phyloP scores from a whole-genome alignment of 1,140 invertebrate species.

The Drosophila parabipectinata region DNA sequence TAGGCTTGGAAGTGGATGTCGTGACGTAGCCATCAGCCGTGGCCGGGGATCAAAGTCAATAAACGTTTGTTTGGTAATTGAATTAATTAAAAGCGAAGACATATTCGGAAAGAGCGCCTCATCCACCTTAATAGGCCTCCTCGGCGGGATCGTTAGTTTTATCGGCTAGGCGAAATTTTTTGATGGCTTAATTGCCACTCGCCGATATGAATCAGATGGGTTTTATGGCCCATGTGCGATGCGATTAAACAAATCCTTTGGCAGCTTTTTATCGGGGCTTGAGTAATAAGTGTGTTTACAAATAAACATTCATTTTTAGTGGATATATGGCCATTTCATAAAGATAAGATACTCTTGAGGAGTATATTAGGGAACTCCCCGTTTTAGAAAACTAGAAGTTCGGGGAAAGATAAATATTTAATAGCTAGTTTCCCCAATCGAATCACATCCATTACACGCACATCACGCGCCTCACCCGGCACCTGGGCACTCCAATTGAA shows the following conservation, averaged over 20 bases:
- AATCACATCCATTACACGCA: conserved; percentile 31
- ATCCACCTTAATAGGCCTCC: conserved; percentile 8
- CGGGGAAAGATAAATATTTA: neutral
- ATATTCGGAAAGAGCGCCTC: conserved; percentile 17
- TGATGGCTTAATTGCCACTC: conserved; percentile 35
- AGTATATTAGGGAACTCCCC: no score
- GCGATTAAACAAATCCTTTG: neutral
- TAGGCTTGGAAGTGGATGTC: conserved; percentile 38
- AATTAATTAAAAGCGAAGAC: conserved; percentile 61
- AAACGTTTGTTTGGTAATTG: conserved; percentile 68
- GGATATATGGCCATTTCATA: no score
- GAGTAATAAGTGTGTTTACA: neutral
- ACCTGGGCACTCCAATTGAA: conserved; percentile 24
- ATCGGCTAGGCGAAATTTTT: conserved; percentile 22
- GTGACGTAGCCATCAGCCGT: conserved; percentile 39
- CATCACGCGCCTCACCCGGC: conserved; percentile 31
- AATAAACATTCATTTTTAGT: neutral
- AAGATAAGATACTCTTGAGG: neutral
- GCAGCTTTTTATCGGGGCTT: conserved; percentile 1
- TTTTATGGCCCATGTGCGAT: conserved; percentile 23
- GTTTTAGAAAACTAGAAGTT: neutral
- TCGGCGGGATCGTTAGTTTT: conserved; percentile 28
- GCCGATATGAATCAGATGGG: conserved; percentile 35
- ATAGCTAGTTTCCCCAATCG: conserved; percentile 21
- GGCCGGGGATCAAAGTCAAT: conserved; percentile 55